Percentiles rank a stretch among this genome's conserved stretches.
These are phyloP conservation scores for Helobdella robusta DNA, from an alignment of 2,888 invertebrate species.

Conservation along the genomic window DNA sequence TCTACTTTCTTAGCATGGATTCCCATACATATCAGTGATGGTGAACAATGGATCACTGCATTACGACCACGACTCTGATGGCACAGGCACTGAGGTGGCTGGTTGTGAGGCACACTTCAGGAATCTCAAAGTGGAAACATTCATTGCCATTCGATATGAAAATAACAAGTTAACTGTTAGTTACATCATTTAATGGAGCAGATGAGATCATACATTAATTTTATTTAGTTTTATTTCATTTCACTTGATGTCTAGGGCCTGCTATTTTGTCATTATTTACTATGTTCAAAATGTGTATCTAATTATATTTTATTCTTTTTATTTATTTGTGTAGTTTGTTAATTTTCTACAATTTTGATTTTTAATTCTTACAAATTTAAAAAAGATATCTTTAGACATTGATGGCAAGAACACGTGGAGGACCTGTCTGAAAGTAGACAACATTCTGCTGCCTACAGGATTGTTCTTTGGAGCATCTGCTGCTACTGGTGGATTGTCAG, in stretches of 20 bases:
- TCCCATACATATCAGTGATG: conserved; percentile 97
- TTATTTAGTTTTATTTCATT: too few relatives aligned
- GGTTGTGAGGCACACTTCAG: conserved; percentile 94
- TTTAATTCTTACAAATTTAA: neutral
- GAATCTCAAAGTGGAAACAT: conserved; percentile 79
- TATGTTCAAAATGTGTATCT: too few relatives aligned
- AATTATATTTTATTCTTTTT: neutral
- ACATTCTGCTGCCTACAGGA: conserved; percentile 82
- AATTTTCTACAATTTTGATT: too few relatives aligned
- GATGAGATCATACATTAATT: too few relatives aligned
- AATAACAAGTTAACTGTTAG: conserved; percentile 70
- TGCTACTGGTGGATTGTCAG: conserved; percentile 81
- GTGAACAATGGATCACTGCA: conserved; percentile 86
- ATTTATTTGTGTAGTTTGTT: neutral
- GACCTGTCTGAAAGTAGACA: conserved; percentile 77
- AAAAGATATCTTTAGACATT: conserved; percentile 78
- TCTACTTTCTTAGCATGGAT: conserved; percentile 68
- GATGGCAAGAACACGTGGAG: conserved; percentile 87
- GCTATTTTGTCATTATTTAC: too few relatives aligned
- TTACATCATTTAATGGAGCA: too few relatives aligned
- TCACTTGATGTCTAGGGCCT: too few relatives aligned
- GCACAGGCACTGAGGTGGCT: conserved; percentile 89
- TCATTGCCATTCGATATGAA: conserved; percentile 79
- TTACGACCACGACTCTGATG: conserved; percentile 97
- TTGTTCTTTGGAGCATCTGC: conserved; percentile 89